A percentile compares a stretch with the other conserved stretches of the same genome.
Evolutionary conservation across 2,888 invertebrate species (phyloP).

Genomic region (Acrobasis consociella): DNA sequence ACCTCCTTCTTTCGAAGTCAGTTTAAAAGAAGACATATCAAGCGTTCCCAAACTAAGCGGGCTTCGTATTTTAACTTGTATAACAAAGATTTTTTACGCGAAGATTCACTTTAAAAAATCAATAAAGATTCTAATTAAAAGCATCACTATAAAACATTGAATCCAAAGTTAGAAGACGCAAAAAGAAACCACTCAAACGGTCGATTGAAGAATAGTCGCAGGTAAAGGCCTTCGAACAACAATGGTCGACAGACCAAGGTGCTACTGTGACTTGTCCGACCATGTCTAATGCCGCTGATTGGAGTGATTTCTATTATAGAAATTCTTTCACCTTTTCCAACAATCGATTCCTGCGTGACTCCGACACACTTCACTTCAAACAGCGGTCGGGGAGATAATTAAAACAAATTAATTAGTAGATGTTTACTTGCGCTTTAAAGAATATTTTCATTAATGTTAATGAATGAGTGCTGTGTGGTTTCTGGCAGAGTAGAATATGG

Average conservation of each 20-base stretch:
- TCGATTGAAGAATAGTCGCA: slow-evolving; percentile 23
- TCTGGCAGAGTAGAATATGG: no score
- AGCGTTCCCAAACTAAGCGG: no score
- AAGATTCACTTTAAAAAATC: no score
- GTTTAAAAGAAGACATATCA: no score
- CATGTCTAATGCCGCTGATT: slow-evolving; percentile 70
- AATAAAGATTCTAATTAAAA: no score
- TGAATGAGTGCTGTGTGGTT: no score
- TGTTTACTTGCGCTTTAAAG: background rate
- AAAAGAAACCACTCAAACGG: slow-evolving; percentile 19
- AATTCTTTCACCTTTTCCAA: slow-evolving; percentile 53
- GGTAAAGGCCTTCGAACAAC: slow-evolving; percentile 29
- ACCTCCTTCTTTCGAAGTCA: no score
- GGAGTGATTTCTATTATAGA: slow-evolving; percentile 73
- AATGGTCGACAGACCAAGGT: slow-evolving; percentile 44
- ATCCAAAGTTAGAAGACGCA: background rate
- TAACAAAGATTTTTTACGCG: no score
- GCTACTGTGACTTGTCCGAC: slow-evolving; percentile 55
- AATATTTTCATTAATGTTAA: background rate
- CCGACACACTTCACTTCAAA: slow-evolving; percentile 55
- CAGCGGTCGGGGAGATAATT: slow-evolving; percentile 22
- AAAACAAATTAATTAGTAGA: slow-evolving; percentile 18
- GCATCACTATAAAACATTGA: no score
- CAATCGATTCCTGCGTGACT: slow-evolving; percentile 65
- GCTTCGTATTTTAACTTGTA: no score